Conservation (phyloP, 2,113 vertebrate species). For the Struthidea cinerea region DNA sequence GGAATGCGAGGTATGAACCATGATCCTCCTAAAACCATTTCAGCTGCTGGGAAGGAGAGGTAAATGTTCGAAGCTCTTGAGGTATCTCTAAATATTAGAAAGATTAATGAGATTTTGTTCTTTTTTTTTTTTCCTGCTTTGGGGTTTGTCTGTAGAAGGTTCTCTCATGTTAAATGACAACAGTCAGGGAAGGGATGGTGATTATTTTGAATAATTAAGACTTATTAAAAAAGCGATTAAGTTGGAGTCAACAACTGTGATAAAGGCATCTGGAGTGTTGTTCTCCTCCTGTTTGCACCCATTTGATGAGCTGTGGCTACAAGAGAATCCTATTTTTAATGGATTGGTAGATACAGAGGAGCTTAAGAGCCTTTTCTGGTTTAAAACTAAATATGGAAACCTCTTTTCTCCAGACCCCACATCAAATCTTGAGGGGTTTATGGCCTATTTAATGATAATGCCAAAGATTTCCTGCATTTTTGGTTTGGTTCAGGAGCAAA, state of each 20-base stretch:
- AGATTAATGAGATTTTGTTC: constrained; percentile 52
- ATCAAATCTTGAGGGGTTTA: background rate
- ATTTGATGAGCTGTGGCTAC: background rate
- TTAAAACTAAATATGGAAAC: background rate
- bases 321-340: background rate
- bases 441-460: background rate
- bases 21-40: constrained; percentile 93
- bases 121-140: background rate
- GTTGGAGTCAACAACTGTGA: constrained; percentile 61
- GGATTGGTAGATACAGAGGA: background rate
- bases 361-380: background rate
- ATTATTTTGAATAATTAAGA: constrained; percentile 53
- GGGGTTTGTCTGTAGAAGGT: constrained; percentile 64
- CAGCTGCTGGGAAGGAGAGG: constrained; percentile 93
- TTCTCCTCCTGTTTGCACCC: background rate
- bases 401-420: background rate
- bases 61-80: constrained; percentile 85
- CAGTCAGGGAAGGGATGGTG: constrained; percentile 47
- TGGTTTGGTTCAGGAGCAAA: background rate
- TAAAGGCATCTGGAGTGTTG: background rate
- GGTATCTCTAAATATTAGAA: constrained; percentile 72
- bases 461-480: background rate
- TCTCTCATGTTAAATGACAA: constrained; percentile 58
- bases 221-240: constrained; percentile 51
- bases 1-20: constrained; percentile 99